These are phyloP conservation scores for Siniperca knerii DNA, from an alignment of 2,113 vertebrate species.

Conservation along the genomic window DNA sequence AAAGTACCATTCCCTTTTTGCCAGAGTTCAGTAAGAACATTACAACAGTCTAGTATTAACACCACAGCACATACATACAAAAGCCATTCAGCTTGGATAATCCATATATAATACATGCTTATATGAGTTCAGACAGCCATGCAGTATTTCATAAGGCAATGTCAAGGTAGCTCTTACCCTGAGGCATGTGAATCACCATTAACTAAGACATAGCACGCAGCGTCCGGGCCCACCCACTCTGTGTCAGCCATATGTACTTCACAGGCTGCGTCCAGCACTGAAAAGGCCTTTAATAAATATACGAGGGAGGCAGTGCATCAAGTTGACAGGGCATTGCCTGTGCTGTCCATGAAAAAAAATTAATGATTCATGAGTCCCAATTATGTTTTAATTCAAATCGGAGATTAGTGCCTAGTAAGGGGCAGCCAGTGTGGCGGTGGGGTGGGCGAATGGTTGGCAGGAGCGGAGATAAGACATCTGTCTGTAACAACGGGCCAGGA, in stretches of 20 bases:
- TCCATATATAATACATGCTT: conserved; percentile 51
- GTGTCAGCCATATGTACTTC: conserved; percentile 44
- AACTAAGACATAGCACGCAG: conserved; percentile 34
- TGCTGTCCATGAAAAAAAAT: conserved; percentile 45
- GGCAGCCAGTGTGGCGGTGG: conserved; percentile 49
- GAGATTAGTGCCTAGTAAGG: conserved; percentile 68
- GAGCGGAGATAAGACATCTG: conserved; percentile 67
- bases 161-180: conserved; percentile 45
- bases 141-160: conserved; percentile 20
- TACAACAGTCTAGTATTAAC: not conserved
- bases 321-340: conserved; percentile 62
- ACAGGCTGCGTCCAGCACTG: conserved; percentile 23
- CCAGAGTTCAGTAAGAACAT: conserved; percentile 3
- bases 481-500: conserved; percentile 54
- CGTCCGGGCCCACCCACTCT: conserved; percentile 36
- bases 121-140: conserved; percentile 49
- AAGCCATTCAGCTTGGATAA: conserved; percentile 41
- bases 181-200: conserved; percentile 51
- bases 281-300: conserved; percentile 62
- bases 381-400: conserved; percentile 81
- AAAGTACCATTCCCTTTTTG: too few species aligned
- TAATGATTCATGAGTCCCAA: conserved; percentile 79
- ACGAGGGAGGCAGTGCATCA: conserved; percentile 68
- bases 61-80: conserved; percentile 4
- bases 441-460: conserved; percentile 54